Base-by-base conservation (phyloP, 2,888 invertebrate species). In the Lampropteryx suffumata region DNA sequence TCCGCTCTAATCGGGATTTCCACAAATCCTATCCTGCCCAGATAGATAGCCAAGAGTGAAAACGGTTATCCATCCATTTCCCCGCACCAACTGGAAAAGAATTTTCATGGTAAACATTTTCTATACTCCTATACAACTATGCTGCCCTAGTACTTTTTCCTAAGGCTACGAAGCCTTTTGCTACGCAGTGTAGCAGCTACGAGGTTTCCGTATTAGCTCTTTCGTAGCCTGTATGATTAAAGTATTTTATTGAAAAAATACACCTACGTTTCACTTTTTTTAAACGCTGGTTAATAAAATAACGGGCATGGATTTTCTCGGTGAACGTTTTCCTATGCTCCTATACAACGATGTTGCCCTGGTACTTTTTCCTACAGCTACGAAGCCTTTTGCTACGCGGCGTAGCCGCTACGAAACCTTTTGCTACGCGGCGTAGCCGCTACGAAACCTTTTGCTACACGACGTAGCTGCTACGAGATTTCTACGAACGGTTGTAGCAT, bases 1-100 rank as follows among this genome's bases (percentile, higher is more conserved):
- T 90, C 88, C 88, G 88, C 88, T 90, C 87, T 90, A 89, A 90
- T 90, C 89, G 85, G 86, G 86, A 82, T 88, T 87, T 86, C 69
- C 86, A 79, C 80, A 76, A 78, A 79, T 75, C 81, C 81, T 79
- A 78, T 81, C 77, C 76, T 75, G 65, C 2, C 72, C 67, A n/a
- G 61, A 66, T 17, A 17, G 7, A 24, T 74, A 76, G 76, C 69
- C 68, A 68, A 62, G 76, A 78, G 78, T 85, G 84, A 82, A 80
- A 77, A 72, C 73, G 66, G 61, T 79, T 77, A 77, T 80, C 74
- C n/a, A n/a, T n/a, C 55, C 7, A 43, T 48, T 57, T 51, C 57
- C 55, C 48, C 47, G 39, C 54, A 52, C 57, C 65, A 65, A 62
- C 62, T 17, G n/a, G 28, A 10, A 67, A 50, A 48, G 50, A 39